These are phyloP conservation scores for Calycopis cecrops DNA, from an alignment of 1,140 invertebrate species.

Conservation along the genomic window DNA sequence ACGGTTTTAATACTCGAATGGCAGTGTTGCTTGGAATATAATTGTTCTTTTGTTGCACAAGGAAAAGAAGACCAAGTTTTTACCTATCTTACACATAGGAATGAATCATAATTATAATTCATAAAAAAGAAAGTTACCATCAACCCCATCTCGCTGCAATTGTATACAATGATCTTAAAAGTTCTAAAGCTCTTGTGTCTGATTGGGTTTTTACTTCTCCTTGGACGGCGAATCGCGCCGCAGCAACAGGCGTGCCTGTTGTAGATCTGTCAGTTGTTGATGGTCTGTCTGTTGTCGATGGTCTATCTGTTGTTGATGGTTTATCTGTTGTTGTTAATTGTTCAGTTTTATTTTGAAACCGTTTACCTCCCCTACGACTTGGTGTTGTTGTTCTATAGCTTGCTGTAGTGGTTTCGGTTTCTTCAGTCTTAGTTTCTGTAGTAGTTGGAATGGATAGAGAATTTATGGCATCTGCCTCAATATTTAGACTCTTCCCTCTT, in stretches of 20 bases:
- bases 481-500: slow-evolving; percentile 58
- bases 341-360: slow-evolving; percentile 25
- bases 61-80: too few relatives aligned
- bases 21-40: too few relatives aligned
- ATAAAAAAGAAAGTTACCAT: slow-evolving; percentile 23
- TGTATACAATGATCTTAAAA: slow-evolving; percentile 87
- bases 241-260: slow-evolving; percentile 46
- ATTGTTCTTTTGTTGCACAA: too few relatives aligned
- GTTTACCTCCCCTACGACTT: slow-evolving; percentile 37
- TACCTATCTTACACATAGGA: neutral
- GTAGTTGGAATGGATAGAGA: slow-evolving; percentile 48
- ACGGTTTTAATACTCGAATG: neutral
- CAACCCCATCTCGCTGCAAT: slow-evolving; percentile 86
- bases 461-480: slow-evolving; percentile 51
- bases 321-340: slow-evolving; percentile 36
- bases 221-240: slow-evolving; percentile 64
- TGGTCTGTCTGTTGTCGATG: neutral
- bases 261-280: slow-evolving; percentile 16
- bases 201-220: slow-evolving; percentile 71
- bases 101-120: slow-evolving; percentile 45
- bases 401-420: slow-evolving; percentile 42
- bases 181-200: slow-evolving; percentile 85
- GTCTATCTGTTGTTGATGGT: slow-evolving; percentile 27
- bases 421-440: slow-evolving; percentile 45
- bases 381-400: slow-evolving; percentile 39